Percentiles rank a stretch among this genome's conserved stretches.
phyloP scores from a whole-genome alignment of 2,797 vertebrate genomes.

The Microchirus variegatus region DNA sequence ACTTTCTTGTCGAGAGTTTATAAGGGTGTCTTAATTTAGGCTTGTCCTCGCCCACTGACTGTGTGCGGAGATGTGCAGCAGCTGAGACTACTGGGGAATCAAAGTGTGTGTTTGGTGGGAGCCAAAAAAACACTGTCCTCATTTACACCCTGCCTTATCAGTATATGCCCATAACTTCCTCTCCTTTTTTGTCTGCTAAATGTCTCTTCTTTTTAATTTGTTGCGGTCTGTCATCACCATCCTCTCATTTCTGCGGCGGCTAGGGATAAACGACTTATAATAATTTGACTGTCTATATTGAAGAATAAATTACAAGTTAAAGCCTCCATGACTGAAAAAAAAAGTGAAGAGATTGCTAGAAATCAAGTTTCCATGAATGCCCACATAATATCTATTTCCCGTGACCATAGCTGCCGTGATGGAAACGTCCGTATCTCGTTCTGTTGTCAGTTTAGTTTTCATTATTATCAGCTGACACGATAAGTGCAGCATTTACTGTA shows the following conservation, averaged over 20 bases:
- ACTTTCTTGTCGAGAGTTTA: conserved; percentile 10
- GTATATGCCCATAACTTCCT: background rate
- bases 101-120: background rate
- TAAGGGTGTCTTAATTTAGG: conserved; percentile 22
- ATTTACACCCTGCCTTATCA: conserved; percentile 20
- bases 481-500: background rate
- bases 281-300: too few species aligned
- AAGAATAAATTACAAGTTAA: too few species aligned
- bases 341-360: too few species aligned
- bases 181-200: background rate
- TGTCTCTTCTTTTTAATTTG: background rate
- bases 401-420: too few species aligned
- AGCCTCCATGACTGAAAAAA: too few species aligned
- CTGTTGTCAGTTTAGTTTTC: background rate
- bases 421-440: background rate
- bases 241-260: background rate
- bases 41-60: conserved; percentile 18
- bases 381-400: too few species aligned
- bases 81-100: conserved; percentile 4
- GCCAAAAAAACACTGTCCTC: conserved; percentile 36
- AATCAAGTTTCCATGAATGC: too few species aligned
- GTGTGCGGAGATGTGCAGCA: conserved; percentile 17
- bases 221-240: background rate
- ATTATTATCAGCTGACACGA: background rate
- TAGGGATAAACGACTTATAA: too few species aligned